Percentiles rank a stretch among this genome's conserved stretches.
These are phyloP conservation scores for Pheosia gnoma DNA, from an alignment of 2,888 invertebrate species.

Conservation along the genomic window DNA sequence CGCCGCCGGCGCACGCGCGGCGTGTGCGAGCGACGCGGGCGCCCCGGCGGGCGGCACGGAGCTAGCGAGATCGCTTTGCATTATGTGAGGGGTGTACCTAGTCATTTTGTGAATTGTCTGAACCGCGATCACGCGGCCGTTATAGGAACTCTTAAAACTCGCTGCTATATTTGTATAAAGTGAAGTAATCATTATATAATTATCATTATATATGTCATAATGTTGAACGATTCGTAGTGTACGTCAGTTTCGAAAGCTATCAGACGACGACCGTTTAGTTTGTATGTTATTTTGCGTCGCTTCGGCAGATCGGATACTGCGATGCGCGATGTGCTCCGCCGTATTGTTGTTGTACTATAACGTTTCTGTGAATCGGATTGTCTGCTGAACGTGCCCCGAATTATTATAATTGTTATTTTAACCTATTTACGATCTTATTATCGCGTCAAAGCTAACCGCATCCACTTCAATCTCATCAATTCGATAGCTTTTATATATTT, in stretches of 20 bases:
- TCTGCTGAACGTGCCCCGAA: slow-evolving; percentile 25
- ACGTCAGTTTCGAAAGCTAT: slow-evolving; percentile 82
- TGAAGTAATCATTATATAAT: slow-evolving; percentile 83
- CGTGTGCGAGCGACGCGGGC: slow-evolving; percentile 38
- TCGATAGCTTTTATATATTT: slow-evolving; percentile 45
- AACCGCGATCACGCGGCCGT: slow-evolving; percentile 81
- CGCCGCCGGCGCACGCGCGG: slow-evolving; percentile 21
- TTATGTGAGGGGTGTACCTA: slow-evolving; percentile 73
- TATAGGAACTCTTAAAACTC: slow-evolving; percentile 91
- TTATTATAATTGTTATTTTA: slow-evolving; percentile 25
- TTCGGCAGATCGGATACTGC: slow-evolving; percentile 18
- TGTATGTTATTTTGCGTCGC: slow-evolving; percentile 20
- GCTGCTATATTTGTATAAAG: slow-evolving; percentile 89
- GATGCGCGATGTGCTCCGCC: slow-evolving; percentile 27
- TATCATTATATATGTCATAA: slow-evolving; percentile 80
- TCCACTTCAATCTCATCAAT: slow-evolving; percentile 47
- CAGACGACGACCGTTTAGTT: slow-evolving; percentile 63
- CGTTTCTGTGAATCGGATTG: slow-evolving; percentile 10
- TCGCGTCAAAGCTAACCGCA: slow-evolving; percentile 35
- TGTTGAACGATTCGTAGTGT: slow-evolving; percentile 77
- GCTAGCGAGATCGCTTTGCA: slow-evolving; percentile 63
- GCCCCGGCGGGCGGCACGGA: slow-evolving; percentile 51
- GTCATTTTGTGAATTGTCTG: slow-evolving; percentile 83
- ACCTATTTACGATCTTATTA: slow-evolving; percentile 15
- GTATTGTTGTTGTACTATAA: not conserved